These are phyloP conservation scores for Hestina assimilis DNA, from an alignment of 1,140 invertebrate genomes.

Conservation along the genomic window DNA sequence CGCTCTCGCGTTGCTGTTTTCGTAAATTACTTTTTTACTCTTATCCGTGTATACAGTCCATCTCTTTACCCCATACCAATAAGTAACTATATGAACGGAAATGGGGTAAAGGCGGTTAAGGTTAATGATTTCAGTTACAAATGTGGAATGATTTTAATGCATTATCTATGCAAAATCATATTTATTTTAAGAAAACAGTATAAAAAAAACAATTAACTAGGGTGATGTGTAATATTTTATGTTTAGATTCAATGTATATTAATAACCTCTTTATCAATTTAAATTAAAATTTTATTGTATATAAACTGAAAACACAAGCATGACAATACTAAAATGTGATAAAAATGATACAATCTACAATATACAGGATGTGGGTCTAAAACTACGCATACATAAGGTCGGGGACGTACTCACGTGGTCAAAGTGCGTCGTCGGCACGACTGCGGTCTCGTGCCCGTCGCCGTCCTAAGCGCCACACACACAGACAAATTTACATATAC, in stretches of 20 bases:
- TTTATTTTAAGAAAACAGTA: not conserved
- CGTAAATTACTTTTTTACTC: no score
- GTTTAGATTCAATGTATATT: no score
- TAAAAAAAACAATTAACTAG: no score
- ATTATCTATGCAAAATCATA: not conserved
- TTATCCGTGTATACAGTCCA: no score
- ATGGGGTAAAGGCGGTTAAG: no score
- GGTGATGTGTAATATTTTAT: no score
- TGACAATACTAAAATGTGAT: not conserved
- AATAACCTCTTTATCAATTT: no score
- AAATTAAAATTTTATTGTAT: not conserved
- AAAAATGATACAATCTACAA: not conserved
- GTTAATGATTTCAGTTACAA: no score
- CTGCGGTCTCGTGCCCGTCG: conserved; percentile 58
- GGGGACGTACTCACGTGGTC: conserved; percentile 54
- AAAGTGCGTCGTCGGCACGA: conserved; percentile 59
- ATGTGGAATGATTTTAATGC: not conserved
- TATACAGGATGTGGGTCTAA: no score
- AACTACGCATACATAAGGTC: no score
- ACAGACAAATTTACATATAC: conserved; percentile 44
- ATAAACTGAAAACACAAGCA: not conserved
- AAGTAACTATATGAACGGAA: no score
- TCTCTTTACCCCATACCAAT: no score
- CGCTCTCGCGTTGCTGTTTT: conserved; percentile 39
- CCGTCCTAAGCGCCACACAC: conserved; percentile 62